These are phyloP conservation scores for Himalopsyche kuldschensis DNA, from an alignment of 2,888 invertebrate genomes.

Conservation along the genomic window DNA sequence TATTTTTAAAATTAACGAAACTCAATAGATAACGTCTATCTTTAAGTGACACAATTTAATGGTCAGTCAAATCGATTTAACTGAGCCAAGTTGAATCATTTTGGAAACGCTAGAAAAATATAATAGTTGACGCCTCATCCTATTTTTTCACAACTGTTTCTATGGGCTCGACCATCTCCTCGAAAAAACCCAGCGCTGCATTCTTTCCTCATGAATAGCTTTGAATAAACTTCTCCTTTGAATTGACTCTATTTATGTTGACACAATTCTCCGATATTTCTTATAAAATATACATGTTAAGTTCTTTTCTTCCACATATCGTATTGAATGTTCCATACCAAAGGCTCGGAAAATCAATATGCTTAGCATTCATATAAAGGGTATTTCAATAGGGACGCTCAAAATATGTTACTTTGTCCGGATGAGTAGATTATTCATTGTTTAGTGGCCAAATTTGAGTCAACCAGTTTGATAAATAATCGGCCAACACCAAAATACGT, in stretches of 20 bases:
- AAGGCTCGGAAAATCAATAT: not conserved
- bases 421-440: too few relatives aligned
- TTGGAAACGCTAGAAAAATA: too few relatives aligned
- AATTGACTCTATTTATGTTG: constrained; percentile 3
- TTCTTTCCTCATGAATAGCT: constrained; percentile 10
- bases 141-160: not conserved
- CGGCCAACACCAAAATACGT: too few relatives aligned
- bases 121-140: not conserved
- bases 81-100: too few relatives aligned
- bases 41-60: too few relatives aligned
- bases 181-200: constrained; percentile 3
- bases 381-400: too few relatives aligned
- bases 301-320: not conserved
- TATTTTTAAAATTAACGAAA: too few relatives aligned
- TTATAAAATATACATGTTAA: not conserved
- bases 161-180: constrained; percentile 1
- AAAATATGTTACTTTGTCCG: too few relatives aligned
- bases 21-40: too few relatives aligned
- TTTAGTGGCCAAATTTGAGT: too few relatives aligned
- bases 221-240: constrained; percentile 1
- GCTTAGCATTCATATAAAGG: not conserved
- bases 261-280: constrained; percentile 1
- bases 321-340: not conserved
- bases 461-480: too few relatives aligned
- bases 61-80: too few relatives aligned